Conservation (phyloP, 2,113 vertebrate genomes). For the Myanophis thanlyinensis region DNA sequence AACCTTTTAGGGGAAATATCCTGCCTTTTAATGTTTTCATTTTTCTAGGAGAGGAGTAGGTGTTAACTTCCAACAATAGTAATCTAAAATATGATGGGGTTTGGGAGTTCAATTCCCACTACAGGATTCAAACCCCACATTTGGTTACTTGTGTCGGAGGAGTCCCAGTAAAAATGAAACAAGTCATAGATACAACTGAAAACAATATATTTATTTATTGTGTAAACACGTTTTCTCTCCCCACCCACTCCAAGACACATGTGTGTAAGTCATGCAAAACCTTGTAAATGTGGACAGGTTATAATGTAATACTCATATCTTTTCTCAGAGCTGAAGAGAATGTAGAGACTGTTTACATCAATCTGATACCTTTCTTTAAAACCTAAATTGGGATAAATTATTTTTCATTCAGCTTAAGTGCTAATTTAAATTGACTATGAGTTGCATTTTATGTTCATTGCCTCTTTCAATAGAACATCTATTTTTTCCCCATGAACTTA, state of each 20-base stretch:
- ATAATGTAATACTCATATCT: background rate
- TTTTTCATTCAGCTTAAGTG: background rate
- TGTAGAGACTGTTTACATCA: background rate
- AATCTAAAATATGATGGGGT: background rate
- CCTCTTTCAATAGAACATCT: background rate
- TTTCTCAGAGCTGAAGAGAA: background rate
- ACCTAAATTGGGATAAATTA: background rate
- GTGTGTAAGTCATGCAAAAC: background rate
- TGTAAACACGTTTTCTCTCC: too few species aligned
- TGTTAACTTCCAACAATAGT: too few species aligned
- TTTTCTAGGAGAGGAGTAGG: too few species aligned
- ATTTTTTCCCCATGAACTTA: background rate
- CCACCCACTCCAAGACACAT: background rate
- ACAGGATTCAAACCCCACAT: background rate
- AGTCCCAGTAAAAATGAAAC: too few species aligned
- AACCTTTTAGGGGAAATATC: too few species aligned
- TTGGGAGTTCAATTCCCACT: background rate
- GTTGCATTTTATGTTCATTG: background rate
- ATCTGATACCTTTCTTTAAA: background rate
- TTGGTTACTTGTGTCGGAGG: too few species aligned
- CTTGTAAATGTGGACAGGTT: background rate
- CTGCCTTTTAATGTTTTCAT: too few species aligned
- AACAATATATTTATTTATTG: too few species aligned
- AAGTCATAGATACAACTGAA: too few species aligned
- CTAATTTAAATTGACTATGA: background rate